Evolutionary conservation across 2,797 vertebrate species (phyloP).

Genomic region (Vultur gryphus): DNA sequence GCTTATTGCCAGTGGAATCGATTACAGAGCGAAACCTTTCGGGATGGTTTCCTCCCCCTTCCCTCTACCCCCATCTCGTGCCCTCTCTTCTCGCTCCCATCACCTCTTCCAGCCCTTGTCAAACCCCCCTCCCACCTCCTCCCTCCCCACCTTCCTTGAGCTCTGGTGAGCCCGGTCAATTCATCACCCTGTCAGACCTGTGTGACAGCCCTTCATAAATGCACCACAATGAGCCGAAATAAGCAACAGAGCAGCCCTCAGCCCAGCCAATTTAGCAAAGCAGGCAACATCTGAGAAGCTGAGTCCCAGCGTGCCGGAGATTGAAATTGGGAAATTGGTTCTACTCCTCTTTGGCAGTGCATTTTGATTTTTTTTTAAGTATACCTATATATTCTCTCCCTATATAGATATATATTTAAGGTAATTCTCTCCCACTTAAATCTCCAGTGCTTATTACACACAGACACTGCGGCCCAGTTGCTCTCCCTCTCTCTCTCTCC

Average conservation of each 20-base stretch:
- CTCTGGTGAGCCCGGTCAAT: slow-evolving; percentile 36
- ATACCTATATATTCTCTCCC: slow-evolving; percentile 21
- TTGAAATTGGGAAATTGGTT: slow-evolving; percentile 73
- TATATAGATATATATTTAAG: slow-evolving; percentile 45
- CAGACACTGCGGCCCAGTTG: neutral
- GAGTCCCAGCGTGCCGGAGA: slow-evolving; percentile 26
- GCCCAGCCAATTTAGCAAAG: slow-evolving; percentile 67
- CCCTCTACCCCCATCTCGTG: neutral
- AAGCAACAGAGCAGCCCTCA: slow-evolving; percentile 34
- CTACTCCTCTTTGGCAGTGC: slow-evolving; percentile 38
- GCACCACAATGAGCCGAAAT: slow-evolving; percentile 62
- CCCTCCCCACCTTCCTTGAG: neutral
- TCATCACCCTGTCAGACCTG: slow-evolving; percentile 64
- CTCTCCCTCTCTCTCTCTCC: neutral
- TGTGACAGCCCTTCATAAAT: slow-evolving; percentile 67
- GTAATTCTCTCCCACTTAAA: slow-evolving; percentile 64
- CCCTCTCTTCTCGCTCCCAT: neutral
- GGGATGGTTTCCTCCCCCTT: neutral
- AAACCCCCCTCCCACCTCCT: neutral
- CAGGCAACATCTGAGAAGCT: slow-evolving; percentile 65
- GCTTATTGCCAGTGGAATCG: slow-evolving; percentile 52
- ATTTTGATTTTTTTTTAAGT: neutral
- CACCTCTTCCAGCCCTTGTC: neutral
- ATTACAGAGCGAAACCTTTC: neutral
- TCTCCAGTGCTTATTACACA: slow-evolving; percentile 46